These are phyloP conservation scores for Suncus etruscus DNA, from an alignment of 2,113 vertebrate genomes.

Conservation along the genomic window DNA sequence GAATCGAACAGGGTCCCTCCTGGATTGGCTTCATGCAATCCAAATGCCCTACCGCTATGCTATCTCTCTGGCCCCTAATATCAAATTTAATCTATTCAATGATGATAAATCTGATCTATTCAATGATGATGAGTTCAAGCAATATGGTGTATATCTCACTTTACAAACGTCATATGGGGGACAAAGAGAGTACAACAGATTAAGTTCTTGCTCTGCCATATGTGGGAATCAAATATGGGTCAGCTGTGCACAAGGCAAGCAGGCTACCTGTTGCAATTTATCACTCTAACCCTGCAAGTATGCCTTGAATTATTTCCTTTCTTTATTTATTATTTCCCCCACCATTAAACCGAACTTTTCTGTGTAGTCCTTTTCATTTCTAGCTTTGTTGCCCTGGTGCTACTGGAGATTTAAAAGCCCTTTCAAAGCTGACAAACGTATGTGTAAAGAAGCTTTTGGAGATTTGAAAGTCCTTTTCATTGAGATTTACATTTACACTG, in stretches of 20 bases:
- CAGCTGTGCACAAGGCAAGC: background rate
- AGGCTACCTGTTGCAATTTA: background rate
- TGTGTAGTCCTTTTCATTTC: background rate
- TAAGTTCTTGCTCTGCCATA: background rate
- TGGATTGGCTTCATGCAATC: no score
- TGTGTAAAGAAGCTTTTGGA: background rate
- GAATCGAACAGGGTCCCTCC: no score
- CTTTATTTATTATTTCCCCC: background rate
- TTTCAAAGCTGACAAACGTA: no score
- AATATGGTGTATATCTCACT: constrained; percentile 1
- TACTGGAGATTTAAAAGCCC: background rate
- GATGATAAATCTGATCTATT: background rate
- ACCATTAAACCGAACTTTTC: background rate
- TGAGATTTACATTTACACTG: constrained; percentile 35
- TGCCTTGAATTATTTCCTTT: constrained; percentile 19
- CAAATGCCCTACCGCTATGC: no score
- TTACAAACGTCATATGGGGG: constrained; percentile 39
- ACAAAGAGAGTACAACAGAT: background rate
- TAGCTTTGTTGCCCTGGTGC: background rate
- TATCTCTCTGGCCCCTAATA: background rate
- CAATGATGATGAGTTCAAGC: background rate
- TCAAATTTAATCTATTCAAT: background rate
- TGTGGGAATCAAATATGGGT: no score
- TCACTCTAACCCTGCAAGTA: background rate
- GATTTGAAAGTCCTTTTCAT: constrained; percentile 30